phyloP scores from a whole-genome alignment of 2,113 vertebrate species.

The Chaetodon trifascialis region DNA sequence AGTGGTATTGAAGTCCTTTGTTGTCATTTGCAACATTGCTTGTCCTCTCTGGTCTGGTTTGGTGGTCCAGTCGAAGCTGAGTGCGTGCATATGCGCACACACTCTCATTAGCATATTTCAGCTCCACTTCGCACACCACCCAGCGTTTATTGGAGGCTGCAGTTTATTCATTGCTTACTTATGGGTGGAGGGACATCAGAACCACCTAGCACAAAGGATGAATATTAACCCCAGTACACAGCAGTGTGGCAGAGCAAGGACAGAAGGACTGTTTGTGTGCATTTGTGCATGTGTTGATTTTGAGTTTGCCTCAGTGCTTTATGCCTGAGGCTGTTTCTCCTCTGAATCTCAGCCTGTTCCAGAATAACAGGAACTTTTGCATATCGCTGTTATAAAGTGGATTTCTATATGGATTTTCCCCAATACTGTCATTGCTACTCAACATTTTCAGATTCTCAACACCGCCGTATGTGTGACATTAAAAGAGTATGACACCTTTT shows the following conservation, averaged over 20 bases:
- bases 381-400: neutral
- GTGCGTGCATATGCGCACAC: conserved; percentile 11
- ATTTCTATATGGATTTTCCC: neutral
- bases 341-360: conserved; percentile 1
- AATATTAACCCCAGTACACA: conserved; percentile 61
- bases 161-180: conserved; percentile 79
- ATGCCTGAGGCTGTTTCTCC: conserved; percentile 31
- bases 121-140: conserved; percentile 63
- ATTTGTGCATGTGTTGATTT: conserved; percentile 22
- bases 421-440: neutral
- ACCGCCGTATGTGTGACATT: neutral
- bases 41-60: conserved; percentile 61
- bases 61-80: conserved; percentile 48
- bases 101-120: conserved; percentile 76
- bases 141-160: conserved; percentile 77
- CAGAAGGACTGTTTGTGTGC: conserved; percentile 19
- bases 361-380: conserved; percentile 28
- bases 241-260: conserved; percentile 52
- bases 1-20: conserved; percentile 71
- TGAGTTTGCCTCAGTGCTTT: conserved; percentile 19
- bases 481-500: neutral
- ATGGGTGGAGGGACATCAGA: conserved; percentile 70
- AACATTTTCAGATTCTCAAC: neutral
- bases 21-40: conserved; percentile 74
- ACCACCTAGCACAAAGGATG: conserved; percentile 71